These are phyloP conservation scores for Ctenicera cuprea DNA, from an alignment of 2,888 invertebrate genomes.

Conservation along the genomic window DNA sequence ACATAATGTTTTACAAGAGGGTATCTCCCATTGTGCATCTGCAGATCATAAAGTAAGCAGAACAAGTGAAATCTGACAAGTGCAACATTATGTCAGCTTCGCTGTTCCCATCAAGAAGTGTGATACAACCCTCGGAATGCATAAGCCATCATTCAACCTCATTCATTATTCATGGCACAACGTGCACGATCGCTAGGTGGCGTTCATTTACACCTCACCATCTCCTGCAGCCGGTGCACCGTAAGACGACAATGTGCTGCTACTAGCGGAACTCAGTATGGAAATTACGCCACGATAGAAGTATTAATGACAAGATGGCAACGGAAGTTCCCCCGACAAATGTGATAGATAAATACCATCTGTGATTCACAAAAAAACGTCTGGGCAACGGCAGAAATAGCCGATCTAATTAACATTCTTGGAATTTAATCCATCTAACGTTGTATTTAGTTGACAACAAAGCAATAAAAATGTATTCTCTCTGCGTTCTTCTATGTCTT, in stretches of 20 bases:
- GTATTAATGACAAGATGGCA: constrained; percentile 19
- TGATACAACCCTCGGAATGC: constrained; percentile 48
- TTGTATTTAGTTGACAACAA: too few species aligned
- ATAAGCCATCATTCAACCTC: constrained; percentile 42
- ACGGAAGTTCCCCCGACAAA: constrained; percentile 26
- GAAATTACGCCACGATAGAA: constrained; percentile 32
- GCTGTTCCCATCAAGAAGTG: constrained; percentile 32
- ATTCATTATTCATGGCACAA: constrained; percentile 48
- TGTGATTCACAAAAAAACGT: not conserved
- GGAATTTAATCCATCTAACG: too few species aligned
- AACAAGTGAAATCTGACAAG: constrained; percentile 48
- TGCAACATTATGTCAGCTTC: constrained; percentile 43
- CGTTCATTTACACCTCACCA: constrained; percentile 38
- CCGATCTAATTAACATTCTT: not conserved
- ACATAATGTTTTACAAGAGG: constrained; percentile 17
- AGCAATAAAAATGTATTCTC: too few species aligned
- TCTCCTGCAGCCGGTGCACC: constrained; percentile 31
- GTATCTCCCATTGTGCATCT: constrained; percentile 28
- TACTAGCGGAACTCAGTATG: constrained; percentile 24
- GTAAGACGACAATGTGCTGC: constrained; percentile 34
- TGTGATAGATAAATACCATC: not conserved
- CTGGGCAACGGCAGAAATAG: not conserved
- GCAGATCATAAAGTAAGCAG: constrained; percentile 42
- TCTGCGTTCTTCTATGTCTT: too few species aligned
- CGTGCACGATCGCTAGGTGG: constrained; percentile 43